Base-by-base conservation (phyloP, 2,113 vertebrate genomes). In the Zapornia atra region DNA sequence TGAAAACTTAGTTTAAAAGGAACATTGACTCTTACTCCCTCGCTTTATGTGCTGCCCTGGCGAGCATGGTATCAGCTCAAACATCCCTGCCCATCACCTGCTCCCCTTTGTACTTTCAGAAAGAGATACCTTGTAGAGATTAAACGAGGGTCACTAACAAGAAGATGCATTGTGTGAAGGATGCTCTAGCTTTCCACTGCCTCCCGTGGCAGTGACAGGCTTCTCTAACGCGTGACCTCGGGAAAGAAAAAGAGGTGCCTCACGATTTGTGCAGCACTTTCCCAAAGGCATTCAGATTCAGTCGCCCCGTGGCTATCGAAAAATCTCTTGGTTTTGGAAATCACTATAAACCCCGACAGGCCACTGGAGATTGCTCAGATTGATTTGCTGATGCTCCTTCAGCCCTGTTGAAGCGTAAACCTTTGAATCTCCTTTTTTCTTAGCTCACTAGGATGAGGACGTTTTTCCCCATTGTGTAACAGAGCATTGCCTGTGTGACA, bases 1-100 rank as follows among this genome's bases (percentile, higher is more conserved):
- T 89, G 19, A 88, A 84, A 94, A 91, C 72, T 68, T 84, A 26
- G 24, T 83, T 91, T 82, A 57, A 89, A 92, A 85, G 34, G 54
- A 78, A 40, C 90, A 92, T 71, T 84, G 72, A 78, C 69, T 94
- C 80, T 68, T 90, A 18, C 5, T 91, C 46, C 7, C 16, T 88
- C 75, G 69, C 68, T 96, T 90, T 70, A 10, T n/a, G 63, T n/a
- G n/a, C 48, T 91, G 81, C 53, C 65, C 90, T 90, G 88, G 79
- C 0, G 1, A 81, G 72, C 15, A 0, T 63, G 70, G 53, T 71
- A 13, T 79, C 0, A 0, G 31, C 61, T 96, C 72, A 68, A 48
- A 82, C 80, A 44, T 83, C 65, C 53, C 50, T 96, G 80, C 65
- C 88, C 83, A 56, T 91, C 88, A 76, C 81, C 71, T 90, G 59